Evolutionary conservation across 1,140 invertebrate species (phyloP).

Genomic region (Trichoplusia ni): DNA sequence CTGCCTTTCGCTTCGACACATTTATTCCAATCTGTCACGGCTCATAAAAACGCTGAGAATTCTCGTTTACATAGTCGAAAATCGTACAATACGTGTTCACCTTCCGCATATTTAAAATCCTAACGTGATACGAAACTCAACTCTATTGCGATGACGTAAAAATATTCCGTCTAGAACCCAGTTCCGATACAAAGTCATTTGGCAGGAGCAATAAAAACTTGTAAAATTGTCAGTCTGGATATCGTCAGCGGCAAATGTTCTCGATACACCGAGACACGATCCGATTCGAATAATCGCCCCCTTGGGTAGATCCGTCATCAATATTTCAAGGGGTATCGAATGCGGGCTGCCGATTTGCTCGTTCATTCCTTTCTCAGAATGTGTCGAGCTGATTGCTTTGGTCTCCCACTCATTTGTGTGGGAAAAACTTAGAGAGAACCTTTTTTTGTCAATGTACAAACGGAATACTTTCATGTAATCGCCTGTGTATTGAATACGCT

Average conservation of each 20-base stretch:
- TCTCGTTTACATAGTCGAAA: conserved; percentile 41
- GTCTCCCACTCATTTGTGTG: conserved; percentile 39
- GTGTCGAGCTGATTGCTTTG: conserved; percentile 44
- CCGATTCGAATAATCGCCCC: conserved; percentile 46
- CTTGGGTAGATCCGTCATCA: conserved; percentile 50
- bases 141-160: conserved; percentile 4
- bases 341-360: conserved; percentile 45
- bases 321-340: conserved; percentile 50
- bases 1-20: conserved; percentile 25
- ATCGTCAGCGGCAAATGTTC: conserved; percentile 26
- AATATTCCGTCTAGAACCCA: background rate
- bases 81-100: conserved; percentile 31
- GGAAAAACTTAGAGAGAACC: conserved; percentile 4
- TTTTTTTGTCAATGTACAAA: background rate
- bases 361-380: conserved; percentile 42
- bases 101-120: conserved; percentile 13
- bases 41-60: conserved; percentile 38
- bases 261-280: conserved; percentile 40
- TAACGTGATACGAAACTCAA: conserved; percentile 26
- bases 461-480: no score
- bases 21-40: conserved; percentile 42
- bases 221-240: conserved; percentile 42
- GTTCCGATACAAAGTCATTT: conserved; percentile 16
- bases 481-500: background rate
- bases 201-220: conserved; percentile 42